Base-by-base conservation (phyloP, 2,888 invertebrate genomes). In the Disparrhopalites patrizii region DNA sequence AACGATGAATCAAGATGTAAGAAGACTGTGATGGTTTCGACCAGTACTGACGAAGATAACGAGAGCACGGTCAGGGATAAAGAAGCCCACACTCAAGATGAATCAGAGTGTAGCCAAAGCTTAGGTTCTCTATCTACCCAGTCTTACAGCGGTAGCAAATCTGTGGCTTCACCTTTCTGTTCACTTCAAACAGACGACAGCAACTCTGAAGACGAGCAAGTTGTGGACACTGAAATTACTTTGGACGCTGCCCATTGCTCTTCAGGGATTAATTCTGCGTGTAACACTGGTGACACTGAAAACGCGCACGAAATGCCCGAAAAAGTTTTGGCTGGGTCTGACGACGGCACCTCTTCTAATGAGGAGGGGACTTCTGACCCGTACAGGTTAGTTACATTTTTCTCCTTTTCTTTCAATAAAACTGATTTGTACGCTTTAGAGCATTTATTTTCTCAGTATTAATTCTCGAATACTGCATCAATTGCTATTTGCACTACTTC, bases 81-180 rank as follows among this genome's bases (percentile, higher is more conserved):
- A 67, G 58, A 67, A 63, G 67, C 60, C 25, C 63, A 65, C 23
- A 25, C 52, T 51, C 36, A 50, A 33, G 30, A 60, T 51, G 67
- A 67, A 67, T 63, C 63, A 67, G 67, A 67, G 67, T 67, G 67
- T 63, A 56, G 67, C 63, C 28, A 67, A 52, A 58, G 57, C 18
- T 60, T 27, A 10, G 60, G 31, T 43, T 28, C 25, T 31, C 20
- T 43, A 40, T 33, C 50, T 31, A 25, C 8, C 8, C 25, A 30
- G 51, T 61, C 36, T 20, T 20, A n/a, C 33, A n/a, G n/a, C n/a
- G n/a, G n/a, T n/a, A n/a, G n/a, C n/a, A n/a, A n/a, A n/a, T n/a
- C n/a, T n/a, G n/a, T n/a, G n/a, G n/a, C n/a, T n/a, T n/a, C n/a
- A n/a, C 10, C 18, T 51, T 38, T 43, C 7, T 10, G 30, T 28